Evolutionary conservation across 2,113 vertebrate species (phyloP).

Genomic region (Peromyscus californicus): DNA sequence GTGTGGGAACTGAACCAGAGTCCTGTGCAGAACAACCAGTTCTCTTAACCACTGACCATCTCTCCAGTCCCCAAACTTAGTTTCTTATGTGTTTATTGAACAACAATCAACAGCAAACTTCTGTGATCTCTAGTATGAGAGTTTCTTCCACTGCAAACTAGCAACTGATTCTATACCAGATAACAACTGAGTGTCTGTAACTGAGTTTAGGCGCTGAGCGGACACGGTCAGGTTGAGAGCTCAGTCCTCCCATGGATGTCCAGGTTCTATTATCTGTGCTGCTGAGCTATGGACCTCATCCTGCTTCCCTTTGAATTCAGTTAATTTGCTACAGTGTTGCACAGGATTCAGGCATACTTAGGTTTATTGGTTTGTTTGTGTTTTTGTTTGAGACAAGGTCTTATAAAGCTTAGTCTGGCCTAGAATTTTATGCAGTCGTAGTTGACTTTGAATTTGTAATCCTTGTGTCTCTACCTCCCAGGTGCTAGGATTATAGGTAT

Average conservation of each 20-base stretch:
- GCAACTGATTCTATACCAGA: neutral
- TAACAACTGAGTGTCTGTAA: neutral
- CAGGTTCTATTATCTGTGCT: neutral
- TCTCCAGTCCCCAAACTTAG: neutral
- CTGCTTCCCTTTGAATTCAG: neutral
- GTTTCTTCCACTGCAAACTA: neutral
- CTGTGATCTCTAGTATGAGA: neutral
- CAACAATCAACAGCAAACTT: neutral
- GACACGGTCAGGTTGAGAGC: neutral
- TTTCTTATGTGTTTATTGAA: neutral
- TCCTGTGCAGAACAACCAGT: neutral
- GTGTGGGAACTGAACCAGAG: neutral
- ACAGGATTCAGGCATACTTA: neutral
- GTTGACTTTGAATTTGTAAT: neutral
- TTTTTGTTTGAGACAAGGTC: neutral
- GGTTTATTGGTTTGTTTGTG: neutral
- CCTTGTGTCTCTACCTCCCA: neutral
- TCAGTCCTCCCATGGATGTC: neutral
- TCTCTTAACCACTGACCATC: neutral
- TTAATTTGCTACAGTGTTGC: neutral
- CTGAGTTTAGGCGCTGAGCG: neutral
- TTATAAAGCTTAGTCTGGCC: neutral
- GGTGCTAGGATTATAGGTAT: neutral
- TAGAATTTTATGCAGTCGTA: neutral
- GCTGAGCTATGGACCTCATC: neutral